Conservation (phyloP, 30 jellyfish, hydroid and myxozoan species). For the Morbakka virulenta region DNA sequence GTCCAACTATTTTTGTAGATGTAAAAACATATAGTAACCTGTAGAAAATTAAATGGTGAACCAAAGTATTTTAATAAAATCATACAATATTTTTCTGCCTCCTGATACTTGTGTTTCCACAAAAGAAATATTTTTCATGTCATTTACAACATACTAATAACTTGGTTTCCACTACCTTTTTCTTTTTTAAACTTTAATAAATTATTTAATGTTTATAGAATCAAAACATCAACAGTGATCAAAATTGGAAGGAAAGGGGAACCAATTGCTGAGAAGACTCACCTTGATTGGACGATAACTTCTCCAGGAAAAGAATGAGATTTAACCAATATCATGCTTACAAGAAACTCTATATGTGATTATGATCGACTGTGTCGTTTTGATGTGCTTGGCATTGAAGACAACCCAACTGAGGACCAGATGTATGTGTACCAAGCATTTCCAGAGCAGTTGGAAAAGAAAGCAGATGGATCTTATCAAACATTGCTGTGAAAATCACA, state of each 20-base stretch:
- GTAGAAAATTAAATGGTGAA: too few species aligned
- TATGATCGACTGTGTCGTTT: conserved; percentile 57
- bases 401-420: conserved; percentile 58
- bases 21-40: too few species aligned
- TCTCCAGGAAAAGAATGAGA: too few species aligned
- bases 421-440: conserved; percentile 36
- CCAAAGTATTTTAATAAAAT: too few species aligned
- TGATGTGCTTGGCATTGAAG: conserved; percentile 73
- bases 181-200: too few species aligned
- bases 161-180: too few species aligned
- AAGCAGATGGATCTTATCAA: conserved; percentile 45
- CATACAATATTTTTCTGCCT: too few species aligned
- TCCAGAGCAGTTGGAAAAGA: conserved; percentile 41
- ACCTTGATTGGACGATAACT: conserved; percentile 74
- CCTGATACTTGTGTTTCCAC: too few species aligned
- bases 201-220: too few species aligned
- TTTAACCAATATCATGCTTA: conserved; percentile 13
- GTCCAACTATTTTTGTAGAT: too few species aligned
- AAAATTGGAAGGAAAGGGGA: conserved; percentile 49
- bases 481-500: conserved; percentile 32
- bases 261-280: conserved; percentile 71
- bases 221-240: conserved; percentile 37
- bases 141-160: too few species aligned
- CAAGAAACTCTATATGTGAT: conserved; percentile 47
- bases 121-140: too few species aligned